Conservation (phyloP, 2,113 vertebrate genomes). For the Lophochroa leadbeateri region DNA sequence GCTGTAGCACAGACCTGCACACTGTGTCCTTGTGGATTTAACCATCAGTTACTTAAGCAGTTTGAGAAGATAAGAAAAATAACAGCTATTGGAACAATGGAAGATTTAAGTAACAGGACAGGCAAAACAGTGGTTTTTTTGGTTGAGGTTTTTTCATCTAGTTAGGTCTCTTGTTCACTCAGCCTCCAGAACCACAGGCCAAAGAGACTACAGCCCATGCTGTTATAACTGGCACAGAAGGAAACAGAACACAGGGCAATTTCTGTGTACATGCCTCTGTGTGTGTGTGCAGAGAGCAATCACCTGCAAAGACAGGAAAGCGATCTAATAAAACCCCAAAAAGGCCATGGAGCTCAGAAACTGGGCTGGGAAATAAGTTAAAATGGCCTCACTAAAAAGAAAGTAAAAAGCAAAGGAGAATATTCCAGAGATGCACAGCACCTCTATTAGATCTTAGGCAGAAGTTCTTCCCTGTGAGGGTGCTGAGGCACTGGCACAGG, state of each 20-base stretch:
- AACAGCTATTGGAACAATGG: neutral
- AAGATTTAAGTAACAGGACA: neutral
- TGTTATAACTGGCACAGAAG: neutral
- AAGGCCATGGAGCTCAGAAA: neutral
- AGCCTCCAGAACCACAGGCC: fast-evolving
- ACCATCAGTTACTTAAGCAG: neutral
- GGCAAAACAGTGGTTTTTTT: neutral
- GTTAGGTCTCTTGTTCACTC: neutral
- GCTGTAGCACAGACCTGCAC: neutral
- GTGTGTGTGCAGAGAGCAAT: neutral
- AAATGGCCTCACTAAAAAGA: neutral
- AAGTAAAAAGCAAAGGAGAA: neutral
- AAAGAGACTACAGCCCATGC: neutral
- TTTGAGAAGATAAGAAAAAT: neutral
- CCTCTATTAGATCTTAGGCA: neutral
- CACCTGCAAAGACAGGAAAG: neutral
- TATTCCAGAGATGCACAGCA: neutral
- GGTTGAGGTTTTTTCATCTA: neutral
- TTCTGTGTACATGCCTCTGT: neutral
- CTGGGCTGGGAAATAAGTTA: neutral
- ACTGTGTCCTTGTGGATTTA: neutral
- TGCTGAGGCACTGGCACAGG: neutral
- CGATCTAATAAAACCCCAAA: neutral
- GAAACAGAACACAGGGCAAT: neutral
- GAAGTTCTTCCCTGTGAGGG: neutral